Base-by-base conservation (phyloP, 2,113 vertebrate genomes). In the Anthoscopus minutus region DNA sequence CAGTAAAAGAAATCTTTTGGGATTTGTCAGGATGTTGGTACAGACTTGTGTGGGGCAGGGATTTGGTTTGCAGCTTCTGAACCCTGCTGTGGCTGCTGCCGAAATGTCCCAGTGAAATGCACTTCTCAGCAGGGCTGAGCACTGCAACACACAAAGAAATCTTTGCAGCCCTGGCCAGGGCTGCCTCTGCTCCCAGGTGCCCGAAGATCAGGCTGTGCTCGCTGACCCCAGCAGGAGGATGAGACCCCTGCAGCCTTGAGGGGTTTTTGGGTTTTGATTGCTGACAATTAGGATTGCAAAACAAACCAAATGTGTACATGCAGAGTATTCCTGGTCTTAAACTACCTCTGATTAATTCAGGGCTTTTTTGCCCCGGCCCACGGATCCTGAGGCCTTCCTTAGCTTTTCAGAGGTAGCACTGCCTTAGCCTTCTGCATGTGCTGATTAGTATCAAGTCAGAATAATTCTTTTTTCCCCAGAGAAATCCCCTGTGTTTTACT, bases 401-500 rank as follows among this genome's bases (percentile, higher is more conserved):
- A 89, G 64, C 56, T 35, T 70, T 44, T 45, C 65, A 31, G 31
- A 85, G 47, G 31, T 51, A 48, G 24, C 33, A 13, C 24, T 66
- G 74, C 1, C 79, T 84, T 40, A 82, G 82, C 60, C 24, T 90
- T 85, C 91, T 86, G 37, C 70, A 89, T 89, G 69, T 72, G 70
- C 81, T 77, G 78, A 91, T 94, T 79, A 70, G 33, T 53, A 93
- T 78, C 74, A 50, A 97, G 44, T 73, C 86, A 93, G 88, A 97
- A 88, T 89, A 83, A 91, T 78, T 88, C 53, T 71, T 72, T 95
- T 92, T 71, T 48, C 89, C 70, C 53, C 42, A 45, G 74, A 94
- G 94, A 96, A 96, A 78, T 94, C 69, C 86, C 80, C 62, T 35
- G 51, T 86, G 76, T 37, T 95, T 95, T 79, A 77, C 47, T 96